These are phyloP conservation scores for Neopipo cinnamomea DNA, from an alignment of 2,113 vertebrate genomes.

Conservation along the genomic window DNA sequence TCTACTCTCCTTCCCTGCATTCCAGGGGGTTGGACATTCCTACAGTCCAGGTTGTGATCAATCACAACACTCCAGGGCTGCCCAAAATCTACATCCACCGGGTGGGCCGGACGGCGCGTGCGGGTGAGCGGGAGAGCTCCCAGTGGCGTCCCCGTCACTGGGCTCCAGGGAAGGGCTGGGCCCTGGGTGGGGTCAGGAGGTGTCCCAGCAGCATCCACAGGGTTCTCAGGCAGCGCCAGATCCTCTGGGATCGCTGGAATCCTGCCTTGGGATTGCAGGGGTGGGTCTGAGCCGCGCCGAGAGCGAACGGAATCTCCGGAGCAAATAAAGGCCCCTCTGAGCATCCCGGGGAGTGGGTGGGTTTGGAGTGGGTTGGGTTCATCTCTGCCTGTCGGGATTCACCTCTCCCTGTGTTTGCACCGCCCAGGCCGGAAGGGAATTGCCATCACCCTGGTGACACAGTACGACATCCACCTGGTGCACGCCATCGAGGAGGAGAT, in stretches of 20 bases:
- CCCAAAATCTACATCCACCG: slow-evolving; percentile 96
- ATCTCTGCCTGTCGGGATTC: background rate
- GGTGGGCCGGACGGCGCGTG: slow-evolving; percentile 90
- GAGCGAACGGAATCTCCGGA: background rate
- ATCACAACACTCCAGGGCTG: slow-evolving; percentile 93
- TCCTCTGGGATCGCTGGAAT: accelerated
- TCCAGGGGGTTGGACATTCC: slow-evolving; percentile 93
- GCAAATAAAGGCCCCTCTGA: background rate
- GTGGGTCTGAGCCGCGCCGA: accelerated
- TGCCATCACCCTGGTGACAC: slow-evolving; percentile 91
- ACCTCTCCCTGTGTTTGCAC: accelerated
- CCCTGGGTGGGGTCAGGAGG: background rate
- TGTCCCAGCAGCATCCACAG: background rate
- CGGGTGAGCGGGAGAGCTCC: slow-evolving; percentile 73
- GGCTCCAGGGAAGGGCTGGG: background rate
- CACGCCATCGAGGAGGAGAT: slow-evolving; percentile 88
- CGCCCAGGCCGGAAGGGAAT: slow-evolving; percentile 84
- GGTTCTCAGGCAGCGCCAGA: background rate
- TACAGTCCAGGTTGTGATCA: slow-evolving; percentile 91
- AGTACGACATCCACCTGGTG: slow-evolving; percentile 96
- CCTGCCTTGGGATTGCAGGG: background rate
- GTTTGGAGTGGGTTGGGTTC: background rate
- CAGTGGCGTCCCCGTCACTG: too few relatives aligned
- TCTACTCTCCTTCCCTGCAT: background rate
- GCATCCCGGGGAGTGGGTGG: background rate